These are phyloP conservation scores for Silvanus unidentatus DNA, from an alignment of 2,888 invertebrate genomes.

Conservation along the genomic window DNA sequence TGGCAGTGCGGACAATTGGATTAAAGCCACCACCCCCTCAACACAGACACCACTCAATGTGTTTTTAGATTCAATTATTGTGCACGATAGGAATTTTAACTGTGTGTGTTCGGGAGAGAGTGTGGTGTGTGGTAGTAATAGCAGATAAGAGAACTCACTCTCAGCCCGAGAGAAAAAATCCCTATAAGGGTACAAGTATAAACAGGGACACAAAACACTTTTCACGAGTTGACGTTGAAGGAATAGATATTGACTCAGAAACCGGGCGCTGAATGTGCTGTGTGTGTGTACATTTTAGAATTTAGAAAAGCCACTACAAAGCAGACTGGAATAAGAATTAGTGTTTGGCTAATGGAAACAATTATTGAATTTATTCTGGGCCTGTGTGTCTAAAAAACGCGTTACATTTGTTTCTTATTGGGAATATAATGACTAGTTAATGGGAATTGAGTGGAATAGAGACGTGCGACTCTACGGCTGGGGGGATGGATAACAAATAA, in stretches of 20 bases:
- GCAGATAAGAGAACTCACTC: conserved; percentile 29
- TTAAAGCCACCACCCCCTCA: conserved; percentile 30
- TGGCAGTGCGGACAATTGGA: conserved; percentile 38
- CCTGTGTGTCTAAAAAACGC: too few species aligned
- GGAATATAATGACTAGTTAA: conserved; percentile 3
- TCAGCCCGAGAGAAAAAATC: conserved; percentile 10
- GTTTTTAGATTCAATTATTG: conserved; percentile 39
- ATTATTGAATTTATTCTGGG: conserved; percentile 2
- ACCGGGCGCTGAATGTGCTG: too few species aligned
- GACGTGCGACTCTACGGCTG: neutral
- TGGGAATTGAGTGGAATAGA: conserved; percentile 14
- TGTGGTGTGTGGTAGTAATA: conserved; percentile 9
- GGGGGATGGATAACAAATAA: neutral
- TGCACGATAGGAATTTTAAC: conserved; percentile 35
- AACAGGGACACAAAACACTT: too few species aligned
- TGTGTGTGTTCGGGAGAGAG: conserved; percentile 17
- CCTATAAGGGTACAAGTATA: too few species aligned
- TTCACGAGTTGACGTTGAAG: conserved; percentile 18
- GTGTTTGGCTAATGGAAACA: conserved; percentile 1
- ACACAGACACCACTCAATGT: conserved; percentile 28
- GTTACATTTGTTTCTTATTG: too few species aligned
- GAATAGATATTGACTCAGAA: conserved; percentile 35
- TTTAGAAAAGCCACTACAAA: conserved; percentile 21
- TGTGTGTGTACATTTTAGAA: conserved; percentile 31
- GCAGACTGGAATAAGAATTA: conserved; percentile 26